These are phyloP conservation scores for Rhopilema esculentum DNA, from an alignment of 30 jellyfish, hydroid and myxozoan genomes.

Conservation along the genomic window DNA sequence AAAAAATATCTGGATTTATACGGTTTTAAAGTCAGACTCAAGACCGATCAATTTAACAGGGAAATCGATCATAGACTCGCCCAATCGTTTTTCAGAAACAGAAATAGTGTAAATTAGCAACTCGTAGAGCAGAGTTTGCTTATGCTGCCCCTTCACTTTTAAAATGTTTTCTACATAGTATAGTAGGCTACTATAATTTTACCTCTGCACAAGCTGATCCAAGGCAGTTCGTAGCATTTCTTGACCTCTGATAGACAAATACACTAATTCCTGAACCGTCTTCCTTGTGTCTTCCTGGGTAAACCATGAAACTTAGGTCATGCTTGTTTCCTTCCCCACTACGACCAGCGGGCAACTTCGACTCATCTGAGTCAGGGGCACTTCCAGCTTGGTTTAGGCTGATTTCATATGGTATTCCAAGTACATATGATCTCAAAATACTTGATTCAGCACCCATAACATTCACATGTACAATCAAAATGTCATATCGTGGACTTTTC, in stretches of 20 bases:
- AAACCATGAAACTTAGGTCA: neutral
- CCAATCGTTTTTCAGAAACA: too few species aligned
- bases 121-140: too few species aligned
- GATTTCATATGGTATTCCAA: slow-evolving; percentile 54
- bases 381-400: neutral
- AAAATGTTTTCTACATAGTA: neutral
- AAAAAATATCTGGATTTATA: too few species aligned
- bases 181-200: neutral
- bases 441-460: slow-evolving; percentile 81
- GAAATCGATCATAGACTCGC: too few species aligned
- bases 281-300: slow-evolving; percentile 66
- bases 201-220: slow-evolving; percentile 80
- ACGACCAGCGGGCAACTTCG: too few species aligned
- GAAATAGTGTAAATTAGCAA: too few species aligned
- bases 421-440: slow-evolving; percentile 49
- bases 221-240: slow-evolving; percentile 9
- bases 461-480: neutral
- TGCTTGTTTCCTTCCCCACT: neutral
- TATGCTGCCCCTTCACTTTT: too few species aligned
- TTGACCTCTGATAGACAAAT: slow-evolving; percentile 52
- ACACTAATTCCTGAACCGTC: slow-evolving; percentile 67
- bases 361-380: too few species aligned
- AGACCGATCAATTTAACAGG: too few species aligned
- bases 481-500: too few species aligned
- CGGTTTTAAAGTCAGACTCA: too few species aligned